A percentile compares a stretch with the other conserved stretches of the same genome.
These are phyloP conservation scores for Nannospalax galili DNA, from an alignment of 2,113 vertebrate genomes.

Conservation along the genomic window DNA sequence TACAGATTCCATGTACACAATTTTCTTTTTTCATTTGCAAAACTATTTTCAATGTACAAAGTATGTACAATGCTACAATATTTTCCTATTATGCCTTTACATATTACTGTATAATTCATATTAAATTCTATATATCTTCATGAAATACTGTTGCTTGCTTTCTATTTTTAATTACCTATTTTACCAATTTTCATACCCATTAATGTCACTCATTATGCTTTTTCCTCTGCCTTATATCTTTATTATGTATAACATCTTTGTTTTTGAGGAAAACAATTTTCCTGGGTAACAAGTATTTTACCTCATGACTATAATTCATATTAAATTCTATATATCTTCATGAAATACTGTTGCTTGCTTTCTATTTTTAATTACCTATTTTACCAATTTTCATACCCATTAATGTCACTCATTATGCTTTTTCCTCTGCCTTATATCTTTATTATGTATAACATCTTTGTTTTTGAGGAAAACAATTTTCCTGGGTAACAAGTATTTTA, in stretches of 20 bases:
- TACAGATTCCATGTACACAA: no score
- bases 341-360: neutral
- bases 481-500: neutral
- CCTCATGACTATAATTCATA: neutral
- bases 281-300: neutral
- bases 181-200: no score
- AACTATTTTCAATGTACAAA: no score
- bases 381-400: no score
- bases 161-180: neutral
- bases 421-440: fast-evolving
- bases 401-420: neutral
- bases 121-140: neutral
- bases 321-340: neutral
- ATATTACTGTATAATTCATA: neutral
- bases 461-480: neutral
- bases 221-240: fast-evolving
- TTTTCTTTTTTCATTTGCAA: no score
- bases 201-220: neutral
- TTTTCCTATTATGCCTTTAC: neutral
- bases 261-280: neutral
- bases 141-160: neutral
- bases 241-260: neutral
- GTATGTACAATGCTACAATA: neutral
- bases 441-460: neutral
- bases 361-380: neutral